phyloP scores from a whole-genome alignment of 2,888 invertebrate species.

The Tuta absoluta region DNA sequence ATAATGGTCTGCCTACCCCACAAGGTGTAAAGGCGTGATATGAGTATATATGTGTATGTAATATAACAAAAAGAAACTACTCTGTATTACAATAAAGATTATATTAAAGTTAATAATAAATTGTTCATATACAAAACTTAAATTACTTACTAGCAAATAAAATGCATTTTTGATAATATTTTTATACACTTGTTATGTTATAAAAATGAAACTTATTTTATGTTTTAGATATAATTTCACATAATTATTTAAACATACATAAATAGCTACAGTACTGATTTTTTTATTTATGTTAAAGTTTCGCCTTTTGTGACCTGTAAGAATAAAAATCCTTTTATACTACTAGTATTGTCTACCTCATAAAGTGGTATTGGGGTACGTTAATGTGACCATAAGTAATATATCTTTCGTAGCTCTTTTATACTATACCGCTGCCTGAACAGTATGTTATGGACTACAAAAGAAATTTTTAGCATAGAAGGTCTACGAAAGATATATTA shows the following conservation, averaged over 20 bases:
- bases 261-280: background rate
- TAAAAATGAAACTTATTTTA: slow-evolving; percentile 7
- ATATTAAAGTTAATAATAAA: slow-evolving; percentile 20
- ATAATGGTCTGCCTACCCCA: too few relatives aligned
- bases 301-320: slow-evolving; percentile 90
- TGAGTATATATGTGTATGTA: too few relatives aligned
- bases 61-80: background rate
- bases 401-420: too few relatives aligned
- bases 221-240: background rate
- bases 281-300: slow-evolving; percentile 85
- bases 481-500: too few relatives aligned
- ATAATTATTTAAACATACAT: background rate
- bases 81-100: background rate
- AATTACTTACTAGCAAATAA: background rate
- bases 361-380: background rate
- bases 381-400: too few relatives aligned
- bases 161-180: slow-evolving; percentile 11
- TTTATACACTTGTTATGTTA: slow-evolving; percentile 9
- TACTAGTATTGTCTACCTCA: background rate
- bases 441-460: too few relatives aligned
- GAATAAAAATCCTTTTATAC: background rate
- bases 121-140: slow-evolving; percentile 12
- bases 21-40: too few relatives aligned
- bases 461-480: too few relatives aligned
- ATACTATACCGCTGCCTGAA: too few relatives aligned